Percentiles rank a stretch among this genome's conserved stretches.
Evolutionary conservation across 2,888 invertebrate genomes (phyloP).

Genomic region (Archaeoteleia sp.): DNA sequence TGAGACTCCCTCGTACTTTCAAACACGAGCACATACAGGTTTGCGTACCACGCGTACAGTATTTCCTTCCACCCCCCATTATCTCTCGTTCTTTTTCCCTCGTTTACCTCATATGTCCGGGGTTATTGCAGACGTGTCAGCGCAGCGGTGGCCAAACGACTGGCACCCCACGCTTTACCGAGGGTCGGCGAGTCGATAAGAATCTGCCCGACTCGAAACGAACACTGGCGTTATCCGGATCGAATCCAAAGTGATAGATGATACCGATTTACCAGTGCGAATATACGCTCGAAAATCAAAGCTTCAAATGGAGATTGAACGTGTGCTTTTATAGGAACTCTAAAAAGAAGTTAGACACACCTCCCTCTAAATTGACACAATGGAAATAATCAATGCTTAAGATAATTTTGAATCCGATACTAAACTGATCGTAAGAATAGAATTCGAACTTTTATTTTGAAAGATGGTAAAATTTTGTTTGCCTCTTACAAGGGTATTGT

Average conservation of each 20-base stretch:
- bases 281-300: slow-evolving; percentile 12
- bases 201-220: slow-evolving; percentile 58
- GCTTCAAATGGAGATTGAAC: background rate
- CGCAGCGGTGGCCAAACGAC: slow-evolving; percentile 40
- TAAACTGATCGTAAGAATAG: too few species aligned
- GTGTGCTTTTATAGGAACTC: background rate
- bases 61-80: background rate
- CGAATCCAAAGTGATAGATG: slow-evolving; percentile 69
- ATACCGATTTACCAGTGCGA: slow-evolving; percentile 59
- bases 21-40: background rate
- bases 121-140: slow-evolving; percentile 48
- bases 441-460: too few species aligned
- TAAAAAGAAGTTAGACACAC: too few species aligned
- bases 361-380: too few species aligned
- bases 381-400: too few species aligned
- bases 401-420: too few species aligned
- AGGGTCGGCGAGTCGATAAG: slow-evolving; percentile 59
- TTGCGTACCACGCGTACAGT: background rate
- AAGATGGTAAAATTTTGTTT: too few species aligned
- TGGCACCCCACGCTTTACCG: slow-evolving; percentile 19
- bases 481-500: too few species aligned
- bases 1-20: background rate
- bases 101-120: slow-evolving; percentile 30
- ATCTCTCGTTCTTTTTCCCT: slow-evolving; percentile 12
- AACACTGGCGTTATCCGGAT: slow-evolving; percentile 63